Evolutionary conservation across 2,888 invertebrate species (phyloP).

Genomic region (Stegophylla sp.): DNA sequence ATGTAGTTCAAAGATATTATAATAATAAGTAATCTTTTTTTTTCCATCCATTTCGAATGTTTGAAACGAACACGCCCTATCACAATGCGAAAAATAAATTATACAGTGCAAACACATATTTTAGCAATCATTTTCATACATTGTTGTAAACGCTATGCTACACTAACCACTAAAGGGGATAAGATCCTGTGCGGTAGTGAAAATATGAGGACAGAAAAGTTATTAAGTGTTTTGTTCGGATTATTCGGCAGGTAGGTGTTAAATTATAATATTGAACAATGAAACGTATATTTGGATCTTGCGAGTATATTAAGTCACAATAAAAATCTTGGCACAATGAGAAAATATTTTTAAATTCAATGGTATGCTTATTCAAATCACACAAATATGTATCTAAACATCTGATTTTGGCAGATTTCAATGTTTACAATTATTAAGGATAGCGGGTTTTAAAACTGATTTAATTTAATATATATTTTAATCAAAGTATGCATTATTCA

Average conservation of each 20-base stretch:
- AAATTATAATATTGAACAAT: constrained; percentile 49
- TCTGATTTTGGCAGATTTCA: constrained; percentile 23
- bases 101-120: not conserved
- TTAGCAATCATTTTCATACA: not conserved
- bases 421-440: not conserved
- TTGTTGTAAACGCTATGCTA: not conserved
- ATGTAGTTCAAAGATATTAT: constrained; percentile 29
- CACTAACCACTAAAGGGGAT: not conserved
- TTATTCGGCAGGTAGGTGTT: constrained; percentile 32
- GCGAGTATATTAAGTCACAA: not conserved
- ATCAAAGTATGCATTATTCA: not conserved
- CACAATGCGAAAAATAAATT: not conserved
- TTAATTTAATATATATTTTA: not conserved
- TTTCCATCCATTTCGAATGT: not conserved
- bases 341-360: constrained; percentile 22
- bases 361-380: constrained; percentile 5
- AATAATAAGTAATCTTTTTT: not conserved
- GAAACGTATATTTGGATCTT: constrained; percentile 13
- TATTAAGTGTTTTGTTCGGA: not conserved
- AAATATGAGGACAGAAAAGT: not conserved
- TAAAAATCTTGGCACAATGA: constrained; percentile 33
- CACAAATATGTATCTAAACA: not conserved
- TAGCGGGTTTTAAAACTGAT: not conserved
- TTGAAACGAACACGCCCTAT: not conserved
- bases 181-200: not conserved